Evolutionary conservation across 2,888 invertebrate genomes (phyloP).

Genomic region (Phymatocera aterrima): DNA sequence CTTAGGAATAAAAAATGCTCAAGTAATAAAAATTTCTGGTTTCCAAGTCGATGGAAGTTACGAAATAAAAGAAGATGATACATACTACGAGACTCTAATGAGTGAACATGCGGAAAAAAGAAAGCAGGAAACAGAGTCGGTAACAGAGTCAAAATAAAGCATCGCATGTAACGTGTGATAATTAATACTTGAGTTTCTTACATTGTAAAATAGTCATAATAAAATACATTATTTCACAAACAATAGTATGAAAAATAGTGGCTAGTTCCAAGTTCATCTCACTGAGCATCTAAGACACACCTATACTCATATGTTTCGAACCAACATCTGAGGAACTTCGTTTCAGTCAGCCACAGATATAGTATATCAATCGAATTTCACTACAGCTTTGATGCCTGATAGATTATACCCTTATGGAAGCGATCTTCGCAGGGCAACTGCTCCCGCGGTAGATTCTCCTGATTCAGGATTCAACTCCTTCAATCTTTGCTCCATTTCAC

Average conservation of each 20-base stretch:
- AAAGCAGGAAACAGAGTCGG: constrained; percentile 35
- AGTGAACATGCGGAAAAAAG: not conserved
- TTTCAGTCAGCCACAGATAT: constrained; percentile 35
- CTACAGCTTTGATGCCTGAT: constrained; percentile 28
- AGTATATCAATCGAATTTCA: constrained; percentile 34
- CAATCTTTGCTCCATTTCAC: constrained; percentile 84
- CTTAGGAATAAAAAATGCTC: constrained; percentile 78
- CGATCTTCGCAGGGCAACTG: constrained; percentile 66
- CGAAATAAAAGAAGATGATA: constrained; percentile 40
- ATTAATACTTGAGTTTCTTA: constrained; percentile 46
- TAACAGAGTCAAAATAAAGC: not conserved
- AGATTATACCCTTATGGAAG: constrained; percentile 61
- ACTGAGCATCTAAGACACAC: constrained; percentile 40
- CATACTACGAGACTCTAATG: constrained; percentile 46
- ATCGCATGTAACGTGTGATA: constrained; percentile 49
- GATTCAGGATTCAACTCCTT: constrained; percentile 69
- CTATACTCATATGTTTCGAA: constrained; percentile 32
- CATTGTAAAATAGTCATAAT: constrained; percentile 47
- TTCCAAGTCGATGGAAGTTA: constrained; percentile 65
- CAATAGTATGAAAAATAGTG: constrained; percentile 26
- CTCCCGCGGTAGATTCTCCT: constrained; percentile 59
- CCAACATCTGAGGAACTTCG: constrained; percentile 42
- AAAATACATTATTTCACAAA: constrained; percentile 48
- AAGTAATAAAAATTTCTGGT: constrained; percentile 78
- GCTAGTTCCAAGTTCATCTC: constrained; percentile 38